Evolutionary conservation across 2,888 invertebrate species (phyloP).

Genomic region (Apodemia duryi): DNA sequence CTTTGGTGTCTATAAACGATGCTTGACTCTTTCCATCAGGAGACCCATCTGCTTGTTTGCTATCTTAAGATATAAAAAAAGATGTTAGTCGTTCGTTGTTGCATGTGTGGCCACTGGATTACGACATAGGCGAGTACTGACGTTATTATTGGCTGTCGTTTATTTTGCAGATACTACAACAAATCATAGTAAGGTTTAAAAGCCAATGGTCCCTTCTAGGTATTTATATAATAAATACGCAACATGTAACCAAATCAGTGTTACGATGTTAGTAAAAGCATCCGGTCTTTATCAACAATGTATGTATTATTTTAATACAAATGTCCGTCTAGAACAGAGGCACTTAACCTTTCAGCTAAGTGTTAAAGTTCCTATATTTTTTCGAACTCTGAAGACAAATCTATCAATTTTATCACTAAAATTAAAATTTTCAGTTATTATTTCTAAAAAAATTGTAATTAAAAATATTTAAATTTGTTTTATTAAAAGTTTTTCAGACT

Average conservation of each 20-base stretch:
- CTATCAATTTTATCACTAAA: no score
- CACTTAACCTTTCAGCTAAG: background rate
- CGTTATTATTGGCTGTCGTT: background rate
- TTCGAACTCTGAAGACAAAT: no score
- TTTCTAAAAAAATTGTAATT: no score
- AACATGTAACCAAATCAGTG: conserved; percentile 4
- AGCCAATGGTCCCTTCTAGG: background rate
- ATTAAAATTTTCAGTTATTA: no score
- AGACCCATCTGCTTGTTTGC: no score
- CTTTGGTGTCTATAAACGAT: background rate
- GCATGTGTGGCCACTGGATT: no score
- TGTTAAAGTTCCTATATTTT: no score
- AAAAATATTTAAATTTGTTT: no score
- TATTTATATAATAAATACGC: background rate
- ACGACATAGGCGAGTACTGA: background rate
- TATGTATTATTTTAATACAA: background rate
- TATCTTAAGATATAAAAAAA: background rate
- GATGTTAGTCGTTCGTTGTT: no score
- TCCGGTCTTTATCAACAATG: conserved; percentile 2
- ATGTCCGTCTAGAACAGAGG: background rate
- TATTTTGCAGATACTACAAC: background rate
- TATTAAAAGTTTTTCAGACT: no score
- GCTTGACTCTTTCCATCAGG: no score
- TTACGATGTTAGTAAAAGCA: conserved; percentile 1
- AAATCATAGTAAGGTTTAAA: background rate